Evolutionary conservation across 2,888 invertebrate species (phyloP), one percentile per base, ranked within the genome.

Genomic region (Malachius bipustulatus): DNA sequence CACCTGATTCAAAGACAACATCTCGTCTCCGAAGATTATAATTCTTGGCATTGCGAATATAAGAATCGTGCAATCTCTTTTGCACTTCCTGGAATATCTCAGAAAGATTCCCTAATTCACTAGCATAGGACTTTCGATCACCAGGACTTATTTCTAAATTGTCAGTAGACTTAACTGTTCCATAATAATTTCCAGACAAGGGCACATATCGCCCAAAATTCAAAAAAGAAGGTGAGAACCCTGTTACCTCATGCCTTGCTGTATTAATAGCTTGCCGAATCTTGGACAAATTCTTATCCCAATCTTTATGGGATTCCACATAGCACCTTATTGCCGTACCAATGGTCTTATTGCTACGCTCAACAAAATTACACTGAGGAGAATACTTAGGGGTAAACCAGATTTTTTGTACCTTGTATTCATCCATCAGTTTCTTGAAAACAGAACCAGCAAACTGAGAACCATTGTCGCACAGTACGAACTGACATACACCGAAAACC

Each of bases 391-490:
- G 6, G 6, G 24, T 19, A 19, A 19, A 19, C 24, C 24, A 19
- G n/a, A 19, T 19, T 10, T 36, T 32, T 13, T 36, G 36, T 6
- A 30, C 24, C 4, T 16, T 16, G 14, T 36, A 34, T 2, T 15
- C 26, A 26, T 30, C 8, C 3, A 27, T 13, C 12, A 31, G 28
- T 10, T 30, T 16, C 27, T 40, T 40, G 24, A 40, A 34, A 4
- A 14, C 13, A 14, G 14, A 14, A 8, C 34, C 16, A 12, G 33
- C 30, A 13, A 40, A 40, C 28, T 33, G 36, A 4, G 37, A 4
- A 10, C 31, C 40, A 30, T 40, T 40, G 19, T 40, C 38, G 14
- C 14, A 9, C 6, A 40, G 31, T 4, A 40, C 33, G 13, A 37
- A 33, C 10, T 34, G 28, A n/a, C 34, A 32, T 8, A 40, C 31